Evolutionary conservation across 1,140 invertebrate species (phyloP).

Genomic region (Eumaeus atala): DNA sequence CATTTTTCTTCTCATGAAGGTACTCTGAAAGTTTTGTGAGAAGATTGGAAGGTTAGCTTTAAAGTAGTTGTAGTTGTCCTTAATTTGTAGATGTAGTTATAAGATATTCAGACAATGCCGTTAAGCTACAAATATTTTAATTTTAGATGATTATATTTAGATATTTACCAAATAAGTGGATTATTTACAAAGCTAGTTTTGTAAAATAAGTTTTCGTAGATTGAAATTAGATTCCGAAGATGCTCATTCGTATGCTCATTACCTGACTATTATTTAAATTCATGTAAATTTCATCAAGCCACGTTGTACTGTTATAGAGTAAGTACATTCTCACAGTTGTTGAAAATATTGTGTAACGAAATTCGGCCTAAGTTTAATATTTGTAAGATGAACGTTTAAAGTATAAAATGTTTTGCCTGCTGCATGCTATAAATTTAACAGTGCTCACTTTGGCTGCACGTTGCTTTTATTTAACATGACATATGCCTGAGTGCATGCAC

Average conservation of each 20-base stretch:
- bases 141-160: constrained; percentile 57
- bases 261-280: constrained; percentile 37
- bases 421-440: constrained; percentile 56
- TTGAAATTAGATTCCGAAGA: constrained; percentile 40
- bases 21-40: constrained; percentile 73
- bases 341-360: constrained; percentile 15
- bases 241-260: constrained; percentile 47
- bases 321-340: constrained; percentile 10
- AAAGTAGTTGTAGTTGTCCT: constrained; percentile 64
- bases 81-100: constrained; percentile 65
- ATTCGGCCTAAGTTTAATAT: constrained; percentile 15
- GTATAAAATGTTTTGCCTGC: constrained; percentile 56
- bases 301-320: constrained; percentile 24
- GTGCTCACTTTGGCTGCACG: constrained; percentile 41
- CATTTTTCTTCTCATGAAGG: constrained; percentile 74
- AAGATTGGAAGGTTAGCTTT: constrained; percentile 68
- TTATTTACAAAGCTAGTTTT: constrained; percentile 54
- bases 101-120: constrained; percentile 50
- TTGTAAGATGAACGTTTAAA: constrained; percentile 24
- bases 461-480: constrained; percentile 47
- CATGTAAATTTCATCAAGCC: constrained; percentile 35
- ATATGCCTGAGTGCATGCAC: constrained; percentile 55
- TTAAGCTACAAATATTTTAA: constrained; percentile 42
- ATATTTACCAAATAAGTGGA: constrained; percentile 37
- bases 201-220: constrained; percentile 52